Percentiles rank a stretch among this genome's conserved stretches.
phyloP scores from a whole-genome alignment of 2,113 vertebrate genomes.

The Peromyscus maniculatus region DNA sequence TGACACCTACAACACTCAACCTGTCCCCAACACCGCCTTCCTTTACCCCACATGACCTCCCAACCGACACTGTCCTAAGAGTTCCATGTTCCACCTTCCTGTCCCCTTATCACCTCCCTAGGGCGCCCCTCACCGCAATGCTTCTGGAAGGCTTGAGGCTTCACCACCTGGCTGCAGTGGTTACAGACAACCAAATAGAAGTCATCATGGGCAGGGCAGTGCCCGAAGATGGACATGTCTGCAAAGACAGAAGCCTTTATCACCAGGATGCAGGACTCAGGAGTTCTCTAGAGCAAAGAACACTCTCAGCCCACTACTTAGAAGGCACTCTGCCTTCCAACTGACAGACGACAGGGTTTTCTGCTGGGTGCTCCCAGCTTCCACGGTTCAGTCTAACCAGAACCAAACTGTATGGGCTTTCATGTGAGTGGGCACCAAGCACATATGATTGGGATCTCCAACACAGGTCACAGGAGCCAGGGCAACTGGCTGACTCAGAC shows the following conservation, averaged over 20 bases:
- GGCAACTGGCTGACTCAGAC: background rate
- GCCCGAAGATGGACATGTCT: conserved; percentile 98
- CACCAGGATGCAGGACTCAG: conserved; percentile 55
- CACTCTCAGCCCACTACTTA: background rate
- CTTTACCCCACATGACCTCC: conserved; percentile 14
- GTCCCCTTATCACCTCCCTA: conserved; percentile 34
- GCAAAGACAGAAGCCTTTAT: conserved; percentile 77
- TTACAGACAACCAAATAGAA: conserved; percentile 98
- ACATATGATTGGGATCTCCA: conserved; percentile 2
- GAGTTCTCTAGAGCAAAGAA: background rate
- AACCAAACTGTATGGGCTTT: background rate
- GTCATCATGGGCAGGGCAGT: conserved; percentile 96
- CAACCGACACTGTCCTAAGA: conserved; percentile 18
- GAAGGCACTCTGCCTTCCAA: conserved; percentile 17
- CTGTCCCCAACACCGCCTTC: background rate
- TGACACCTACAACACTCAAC: background rate
- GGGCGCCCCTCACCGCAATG: conserved; percentile 91
- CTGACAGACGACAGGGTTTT: background rate
- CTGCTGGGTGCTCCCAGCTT: background rate
- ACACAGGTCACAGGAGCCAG: conserved; percentile 34
- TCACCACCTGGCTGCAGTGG: conserved; percentile 97
- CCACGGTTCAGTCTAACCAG: conserved; percentile 30
- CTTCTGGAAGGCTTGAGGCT: conserved; percentile 97
- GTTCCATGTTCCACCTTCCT: background rate
- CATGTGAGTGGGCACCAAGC: background rate